Evolutionary conservation across 1,140 invertebrate species (phyloP), one percentile per base, ranked within the genome.

Genomic region (Berghia stephanieae): DNA sequence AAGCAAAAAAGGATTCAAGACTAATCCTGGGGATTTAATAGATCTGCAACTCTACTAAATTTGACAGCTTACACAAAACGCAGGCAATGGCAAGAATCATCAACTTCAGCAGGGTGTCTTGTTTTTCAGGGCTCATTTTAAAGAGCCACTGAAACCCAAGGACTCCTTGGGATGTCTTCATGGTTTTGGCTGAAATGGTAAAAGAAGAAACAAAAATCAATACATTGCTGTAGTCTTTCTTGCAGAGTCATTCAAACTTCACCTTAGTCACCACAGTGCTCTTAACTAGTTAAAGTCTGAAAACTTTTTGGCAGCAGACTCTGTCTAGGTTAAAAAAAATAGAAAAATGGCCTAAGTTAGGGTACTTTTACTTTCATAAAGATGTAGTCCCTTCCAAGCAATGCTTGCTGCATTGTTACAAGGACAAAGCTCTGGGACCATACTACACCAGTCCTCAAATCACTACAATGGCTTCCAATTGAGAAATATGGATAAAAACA

Each of bases 51-150:
- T 49, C 10, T 49, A n/a, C 10, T 42, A 40, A 40, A 68, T 2
- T 24, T 31, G 1, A 21, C 34, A 36, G 94, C 94, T 95, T 93
- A 98, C 96, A 98, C 81, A 99, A 91, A 86, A 98, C 93, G 75
- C 95, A 95, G 83, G 96, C 96, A 86, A 96, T 92, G 55, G 96
- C 95, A 67, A 99, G 92, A 88, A 98, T 95, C 75, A 94, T 93
- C 86, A 98, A 91, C 88, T 98, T 98, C 77, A 98, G 91, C 81
- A 98, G 92, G 49, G 96, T 98, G 89, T 98, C 96, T 88, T 98
- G 96, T 89, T 98, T 98, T 83, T 98, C 95, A 31, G 93, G 90
- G n/a, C 92, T 92, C 91, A 93, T 86, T 46, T 83, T 84, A 67
- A 88, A 73, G 42, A 89, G 78, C 85, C 87, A 88, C 31, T 80